Base-by-base conservation (phyloP, 2,113 vertebrate genomes). In the Eclectus roratus region DNA sequence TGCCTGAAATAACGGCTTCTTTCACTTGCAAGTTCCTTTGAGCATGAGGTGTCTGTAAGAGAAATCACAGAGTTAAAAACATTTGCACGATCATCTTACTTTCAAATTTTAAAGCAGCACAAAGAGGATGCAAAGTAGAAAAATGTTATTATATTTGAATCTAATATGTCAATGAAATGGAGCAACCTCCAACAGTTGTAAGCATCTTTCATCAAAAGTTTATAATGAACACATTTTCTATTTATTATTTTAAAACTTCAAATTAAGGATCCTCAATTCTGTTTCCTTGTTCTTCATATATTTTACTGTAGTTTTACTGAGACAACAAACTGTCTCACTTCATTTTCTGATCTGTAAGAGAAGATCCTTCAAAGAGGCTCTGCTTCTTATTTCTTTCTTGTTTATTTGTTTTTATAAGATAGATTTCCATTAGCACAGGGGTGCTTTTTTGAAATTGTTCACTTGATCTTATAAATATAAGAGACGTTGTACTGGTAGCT, bases 401-500 rank as follows among this genome's bases (percentile, higher is more conserved):
- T 27, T 6, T 15, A 14, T 10, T 23, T 2, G 13, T 53, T n/a
- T 43, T 7, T 4, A 9, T 52, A 39, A 27, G 12, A 43, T 12
- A 11, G 8, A 8, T 53, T 84, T 37, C 17, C 17, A 15, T 11
- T 50, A 28, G 10, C 19, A 43, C 2, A 14, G 23, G 4, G 31
- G 8, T 41, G 3, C 10, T 58, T 31, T 49, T 70, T 65, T 60
- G 4, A 66, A 88, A 13, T 33, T 73, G 4, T 41, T 81, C 46
- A 3, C 47, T 90, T 81, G n/a, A n/a, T 81, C 20, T 64, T 71
- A 7, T 63, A 79, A 69, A 27, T 78, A 16, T 17, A 15, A 37
- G 3, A n/a, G 10, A 15, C 5, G 11, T 27, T 16, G 52, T 65
- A 61, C 1, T 0, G 3, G 2, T 31, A 50, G 4, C 64, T 66